phyloP scores from a whole-genome alignment of 2,888 invertebrate species.

The Eupithecia exiguata region DNA sequence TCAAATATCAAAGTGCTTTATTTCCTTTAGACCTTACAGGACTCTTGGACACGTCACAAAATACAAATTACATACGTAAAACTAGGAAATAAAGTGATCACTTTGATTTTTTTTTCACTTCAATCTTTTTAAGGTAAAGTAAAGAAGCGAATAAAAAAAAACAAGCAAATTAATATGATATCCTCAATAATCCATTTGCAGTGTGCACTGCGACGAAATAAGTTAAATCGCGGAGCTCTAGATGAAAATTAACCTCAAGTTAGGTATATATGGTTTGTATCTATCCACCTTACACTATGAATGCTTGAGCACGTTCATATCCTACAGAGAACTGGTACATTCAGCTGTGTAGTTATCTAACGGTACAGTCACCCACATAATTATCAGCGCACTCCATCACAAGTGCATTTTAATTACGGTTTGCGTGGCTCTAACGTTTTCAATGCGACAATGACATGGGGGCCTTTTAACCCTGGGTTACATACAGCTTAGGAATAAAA shows the following conservation, averaged over 20 bases:
- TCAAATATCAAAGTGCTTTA: no score
- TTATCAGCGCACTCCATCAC: conserved; percentile 39
- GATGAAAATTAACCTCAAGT: background rate
- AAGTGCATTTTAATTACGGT: conserved; percentile 45
- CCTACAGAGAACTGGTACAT: background rate
- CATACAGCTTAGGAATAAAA: conserved; percentile 18
- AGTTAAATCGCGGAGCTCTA: background rate
- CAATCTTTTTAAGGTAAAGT: no score
- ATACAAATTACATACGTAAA: no score
- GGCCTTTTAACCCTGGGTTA: conserved; percentile 11
- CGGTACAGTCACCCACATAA: conserved; percentile 32
- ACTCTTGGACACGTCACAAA: no score
- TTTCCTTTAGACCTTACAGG: no score
- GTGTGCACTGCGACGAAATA: background rate
- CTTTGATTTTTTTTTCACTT: no score
- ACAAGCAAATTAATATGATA: background rate
- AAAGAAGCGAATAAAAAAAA: no score
- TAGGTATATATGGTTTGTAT: background rate
- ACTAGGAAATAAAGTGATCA: no score
- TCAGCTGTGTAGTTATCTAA: background rate
- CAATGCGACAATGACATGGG: conserved; percentile 36
- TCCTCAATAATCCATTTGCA: background rate
- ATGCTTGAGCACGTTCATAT: background rate
- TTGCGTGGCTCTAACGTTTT: conserved; percentile 30
- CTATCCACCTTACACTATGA: background rate